phyloP scores from a whole-genome alignment of 2,797 vertebrate species.

The Uromys caudimaculatus region DNA sequence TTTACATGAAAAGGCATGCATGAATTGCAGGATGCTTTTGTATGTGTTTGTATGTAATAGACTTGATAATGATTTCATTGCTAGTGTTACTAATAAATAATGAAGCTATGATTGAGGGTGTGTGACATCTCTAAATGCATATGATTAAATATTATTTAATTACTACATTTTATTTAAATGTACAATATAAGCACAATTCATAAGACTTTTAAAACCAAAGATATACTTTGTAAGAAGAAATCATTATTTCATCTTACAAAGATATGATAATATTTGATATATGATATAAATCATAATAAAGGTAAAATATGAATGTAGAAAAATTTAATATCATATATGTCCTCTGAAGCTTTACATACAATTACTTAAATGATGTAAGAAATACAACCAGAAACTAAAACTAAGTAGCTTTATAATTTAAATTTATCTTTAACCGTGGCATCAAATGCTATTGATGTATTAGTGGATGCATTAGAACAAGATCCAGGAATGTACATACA shows the following conservation, averaged over 20 bases:
- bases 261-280: neutral
- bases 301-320: neutral
- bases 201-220: neutral
- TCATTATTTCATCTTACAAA: neutral
- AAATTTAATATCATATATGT: neutral
- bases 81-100: neutral
- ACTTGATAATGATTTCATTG: neutral
- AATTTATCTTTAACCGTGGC: neutral
- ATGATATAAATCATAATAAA: neutral
- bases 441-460: neutral
- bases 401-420: slow-evolving; percentile 4
- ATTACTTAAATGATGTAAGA: slow-evolving; percentile 38
- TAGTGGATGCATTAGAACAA: neutral
- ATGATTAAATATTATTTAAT: neutral
- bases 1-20: neutral
- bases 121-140: slow-evolving; percentile 24
- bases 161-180: slow-evolving; percentile 22
- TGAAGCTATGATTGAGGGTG: neutral
- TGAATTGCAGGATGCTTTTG: neutral
- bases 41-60: neutral
- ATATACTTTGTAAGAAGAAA: neutral
- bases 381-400: slow-evolving; percentile 1
- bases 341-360: neutral
- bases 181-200: neutral
- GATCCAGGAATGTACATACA: neutral